Evolutionary conservation across 2,797 vertebrate genomes (phyloP), one percentile per base, ranked within the genome.

Genomic region (Channallabes apus): DNA sequence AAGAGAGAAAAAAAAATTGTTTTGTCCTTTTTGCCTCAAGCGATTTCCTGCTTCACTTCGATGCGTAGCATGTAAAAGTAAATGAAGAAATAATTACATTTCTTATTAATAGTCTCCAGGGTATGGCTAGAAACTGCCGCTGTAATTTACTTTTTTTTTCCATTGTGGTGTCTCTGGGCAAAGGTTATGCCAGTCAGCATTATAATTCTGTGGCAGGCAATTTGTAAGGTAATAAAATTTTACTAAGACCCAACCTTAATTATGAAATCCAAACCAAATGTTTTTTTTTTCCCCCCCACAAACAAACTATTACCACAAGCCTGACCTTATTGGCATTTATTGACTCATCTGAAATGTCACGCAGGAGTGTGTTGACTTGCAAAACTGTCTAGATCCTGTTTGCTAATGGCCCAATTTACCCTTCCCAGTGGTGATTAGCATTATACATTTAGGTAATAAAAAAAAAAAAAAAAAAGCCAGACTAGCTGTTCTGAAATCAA

Each of bases 31-130:
- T 73, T 64, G 59, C 77, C 82, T 78, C 29, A 62, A 79, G 84
- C 65, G 32, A 88, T 86, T 86, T 83, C 71, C 85, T 35, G 82
- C 81, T 85, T 76, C 69, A 84, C 86, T 86, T 79, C 75, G 84
- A 75, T 88, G 86, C 73, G 18, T 81, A 77, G 61, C 61, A 75
- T 89, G 76, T 86, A 82, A 83, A 85, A 90, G 87, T 88, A 87
- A 90, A 90, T 86, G 87, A 87, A 90, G 76, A 86, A 90, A 90
- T 90, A 90, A 90, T 90, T 88, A 90, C 85, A 87, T 90, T 88
- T 87, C 82, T 87, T 87, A 90, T 88, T 90, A 88, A 90, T 86
- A 87, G 85, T 90, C 89, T 90, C 81, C 65, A 56, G 80, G 83
- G 89, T 58, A 85, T 75, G 82, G 72, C 86, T 79, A 78, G 62